These are phyloP conservation scores for Chalcosyrphus nemorum DNA, from an alignment of 2,888 invertebrate species.

Conservation along the genomic window DNA sequence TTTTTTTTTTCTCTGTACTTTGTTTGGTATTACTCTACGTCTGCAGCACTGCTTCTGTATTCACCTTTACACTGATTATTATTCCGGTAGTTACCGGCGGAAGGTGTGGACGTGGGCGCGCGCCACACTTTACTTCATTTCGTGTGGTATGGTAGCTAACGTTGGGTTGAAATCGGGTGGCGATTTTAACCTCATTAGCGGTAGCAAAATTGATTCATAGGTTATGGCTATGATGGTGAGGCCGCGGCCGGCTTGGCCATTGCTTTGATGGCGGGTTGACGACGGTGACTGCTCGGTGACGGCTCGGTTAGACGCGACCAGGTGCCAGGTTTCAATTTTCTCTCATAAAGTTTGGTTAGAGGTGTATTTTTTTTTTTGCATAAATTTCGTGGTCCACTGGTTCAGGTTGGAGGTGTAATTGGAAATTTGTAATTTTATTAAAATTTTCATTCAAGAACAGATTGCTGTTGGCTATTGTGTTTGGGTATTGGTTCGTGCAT, in stretches of 20 bases:
- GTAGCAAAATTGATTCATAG: constrained; percentile 63
- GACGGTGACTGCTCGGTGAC: background rate
- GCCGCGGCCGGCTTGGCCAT: constrained; percentile 6
- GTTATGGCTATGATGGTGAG: constrained; percentile 8
- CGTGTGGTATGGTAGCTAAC: constrained; percentile 1
- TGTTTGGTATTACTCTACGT: background rate
- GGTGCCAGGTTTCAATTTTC: constrained; percentile 40
- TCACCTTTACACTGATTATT: constrained; percentile 68
- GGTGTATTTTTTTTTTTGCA: constrained; percentile 28
- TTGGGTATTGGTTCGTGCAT: background rate
- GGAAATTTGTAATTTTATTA: constrained; percentile 62
- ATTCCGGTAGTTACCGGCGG: constrained; percentile 65
- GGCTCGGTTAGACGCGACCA: background rate
- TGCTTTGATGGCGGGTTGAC: constrained; percentile 2
- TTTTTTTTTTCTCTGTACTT: constrained; percentile 26
- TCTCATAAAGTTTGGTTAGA: constrained; percentile 37
- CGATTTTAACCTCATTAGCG: constrained; percentile 72
- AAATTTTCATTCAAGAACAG: constrained; percentile 17
- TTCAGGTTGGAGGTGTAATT: constrained; percentile 55
- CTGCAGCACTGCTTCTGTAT: constrained; percentile 50
- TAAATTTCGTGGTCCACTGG: constrained; percentile 42
- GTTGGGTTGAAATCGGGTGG: constrained; percentile 63
- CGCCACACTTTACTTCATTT: constrained; percentile 49
- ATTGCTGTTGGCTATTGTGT: constrained; percentile 5
- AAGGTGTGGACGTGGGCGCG: constrained; percentile 72